Evolutionary conservation across 37 sponge, comb jelly and placozoan genomes (phyloP), one percentile per base, ranked within the genome.

Genomic region (Ianthella basta): DNA sequence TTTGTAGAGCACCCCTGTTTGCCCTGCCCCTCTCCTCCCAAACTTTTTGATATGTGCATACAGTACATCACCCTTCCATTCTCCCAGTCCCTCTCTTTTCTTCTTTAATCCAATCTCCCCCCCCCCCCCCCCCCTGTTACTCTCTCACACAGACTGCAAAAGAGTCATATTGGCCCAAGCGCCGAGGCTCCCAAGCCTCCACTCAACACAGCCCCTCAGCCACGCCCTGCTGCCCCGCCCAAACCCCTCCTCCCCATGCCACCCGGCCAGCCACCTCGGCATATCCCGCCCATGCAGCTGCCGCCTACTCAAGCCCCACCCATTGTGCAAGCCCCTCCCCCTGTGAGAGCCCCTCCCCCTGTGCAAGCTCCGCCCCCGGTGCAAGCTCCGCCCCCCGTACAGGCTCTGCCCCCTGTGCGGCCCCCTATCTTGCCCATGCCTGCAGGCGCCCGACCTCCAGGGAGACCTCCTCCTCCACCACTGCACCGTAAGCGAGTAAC

Each of bases 151-250:
- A 21, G 21, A 5, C 60, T 83, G 79, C 72, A 85, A 0, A 81
- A 88, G 82, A 87, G 88, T 20, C 66, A 63, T 0, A 91, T 91
- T 60, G 92, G 92, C 0, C 92, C 92, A 18, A n/a, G 68, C 55
- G 72, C 3, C 3, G 72, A 32, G 72, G 8, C 36, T 33, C 1
- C 5, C 72, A 61, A 61, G 14, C 63, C 63, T 14, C 63, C 63
- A 12, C 50, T 8, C 50, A 44, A 8, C 50, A 10, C 50, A 44
- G 50, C 50, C 50, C 50, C 50, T 44, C 25, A 4, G 4, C 63
- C 63, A 10, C 25, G 4, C 63, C 63, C 63, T 25, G 63, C 85
- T 82, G 10, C 82, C 84, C 1, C 57, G 20, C n/a, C 68, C 60
- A 27, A 35, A 6, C 36, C 37, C 37, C 34, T 29, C 29, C 38